phyloP scores from a whole-genome alignment of 2,113 vertebrate species.

The Cyprinodon tularosa region DNA sequence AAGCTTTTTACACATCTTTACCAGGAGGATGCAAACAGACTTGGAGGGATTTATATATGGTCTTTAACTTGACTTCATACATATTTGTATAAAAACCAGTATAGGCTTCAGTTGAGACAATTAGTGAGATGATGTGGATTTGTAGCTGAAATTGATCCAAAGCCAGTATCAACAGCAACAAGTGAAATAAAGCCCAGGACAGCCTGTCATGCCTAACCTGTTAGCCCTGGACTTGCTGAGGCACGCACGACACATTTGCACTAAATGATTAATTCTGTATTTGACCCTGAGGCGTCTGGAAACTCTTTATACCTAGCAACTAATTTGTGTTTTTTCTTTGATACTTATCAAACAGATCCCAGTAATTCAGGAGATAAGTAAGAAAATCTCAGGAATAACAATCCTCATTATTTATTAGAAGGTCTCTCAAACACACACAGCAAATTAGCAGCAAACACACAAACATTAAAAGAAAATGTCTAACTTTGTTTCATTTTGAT shows the following conservation, averaged over 20 bases:
- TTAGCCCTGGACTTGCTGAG: constrained; percentile 20
- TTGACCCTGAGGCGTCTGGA: background rate
- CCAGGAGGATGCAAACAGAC: background rate
- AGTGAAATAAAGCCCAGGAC: background rate
- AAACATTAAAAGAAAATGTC: background rate
- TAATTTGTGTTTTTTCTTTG: background rate
- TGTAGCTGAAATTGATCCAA: constrained; percentile 21
- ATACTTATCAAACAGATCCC: background rate
- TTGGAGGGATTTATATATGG: background rate
- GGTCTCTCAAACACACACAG: too few relatives aligned
- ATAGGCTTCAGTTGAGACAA: background rate
- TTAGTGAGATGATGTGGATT: constrained; percentile 33
- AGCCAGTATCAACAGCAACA: background rate
- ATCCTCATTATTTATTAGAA: too few relatives aligned
- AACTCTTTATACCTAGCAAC: too few relatives aligned
- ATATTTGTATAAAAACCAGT: background rate
- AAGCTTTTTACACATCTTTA: background rate
- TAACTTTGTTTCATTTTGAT: background rate
- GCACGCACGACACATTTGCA: constrained; percentile 15
- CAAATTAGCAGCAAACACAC: background rate
- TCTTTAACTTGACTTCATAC: background rate
- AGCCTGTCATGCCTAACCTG: constrained; percentile 21
- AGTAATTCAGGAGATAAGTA: background rate
- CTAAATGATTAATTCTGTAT: background rate
- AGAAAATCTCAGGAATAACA: background rate